Conservation (phyloP, 2,113 vertebrate genomes). For the Myotis lucifugus region DNA sequence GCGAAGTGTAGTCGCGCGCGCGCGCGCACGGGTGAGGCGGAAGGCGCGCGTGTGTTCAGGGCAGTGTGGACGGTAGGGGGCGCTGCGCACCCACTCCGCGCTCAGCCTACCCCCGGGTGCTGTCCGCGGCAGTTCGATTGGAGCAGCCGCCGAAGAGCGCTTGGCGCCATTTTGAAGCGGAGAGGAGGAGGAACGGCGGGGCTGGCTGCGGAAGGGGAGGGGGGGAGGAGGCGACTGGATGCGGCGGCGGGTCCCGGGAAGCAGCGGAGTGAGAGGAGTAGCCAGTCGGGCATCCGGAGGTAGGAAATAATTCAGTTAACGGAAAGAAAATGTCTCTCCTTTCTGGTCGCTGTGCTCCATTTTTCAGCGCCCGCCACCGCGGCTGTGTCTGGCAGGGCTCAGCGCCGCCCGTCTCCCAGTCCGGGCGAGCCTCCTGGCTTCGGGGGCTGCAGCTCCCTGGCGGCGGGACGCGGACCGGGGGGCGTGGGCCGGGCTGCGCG, state of each 20-base stretch:
- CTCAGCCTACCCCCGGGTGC: constrained; percentile 64
- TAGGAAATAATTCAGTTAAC: constrained; percentile 65
- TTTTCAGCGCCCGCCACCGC: constrained; percentile 54
- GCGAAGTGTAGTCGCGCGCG: not conserved
- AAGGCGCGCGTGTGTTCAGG: not conserved
- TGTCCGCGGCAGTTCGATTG: constrained; percentile 84
- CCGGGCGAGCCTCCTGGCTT: not conserved
- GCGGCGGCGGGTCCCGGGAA: constrained; percentile 77
- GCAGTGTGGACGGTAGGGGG: constrained; percentile 82
- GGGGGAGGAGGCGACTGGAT: constrained; percentile 79
- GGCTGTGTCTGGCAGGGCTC: constrained; percentile 31
- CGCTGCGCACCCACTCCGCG: constrained; percentile 82
- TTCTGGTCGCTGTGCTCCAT: constrained; percentile 53
- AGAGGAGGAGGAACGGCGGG: constrained; percentile 81
- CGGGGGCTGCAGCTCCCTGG: constrained; percentile 56
- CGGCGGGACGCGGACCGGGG: constrained; percentile 7
- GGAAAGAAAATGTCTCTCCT: constrained; percentile 41
- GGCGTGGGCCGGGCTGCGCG: constrained; percentile 25
- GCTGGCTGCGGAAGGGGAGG: constrained; percentile 89
- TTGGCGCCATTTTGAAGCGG: constrained; percentile 99
- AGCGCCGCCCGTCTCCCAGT: constrained; percentile 41
- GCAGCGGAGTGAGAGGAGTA: constrained; percentile 74
- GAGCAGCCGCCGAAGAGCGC: constrained; percentile 86
- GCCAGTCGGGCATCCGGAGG: constrained; percentile 67
- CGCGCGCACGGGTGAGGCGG: not conserved